Conservation (phyloP, 2,888 invertebrate species). For the Pterostichus niger region DNA sequence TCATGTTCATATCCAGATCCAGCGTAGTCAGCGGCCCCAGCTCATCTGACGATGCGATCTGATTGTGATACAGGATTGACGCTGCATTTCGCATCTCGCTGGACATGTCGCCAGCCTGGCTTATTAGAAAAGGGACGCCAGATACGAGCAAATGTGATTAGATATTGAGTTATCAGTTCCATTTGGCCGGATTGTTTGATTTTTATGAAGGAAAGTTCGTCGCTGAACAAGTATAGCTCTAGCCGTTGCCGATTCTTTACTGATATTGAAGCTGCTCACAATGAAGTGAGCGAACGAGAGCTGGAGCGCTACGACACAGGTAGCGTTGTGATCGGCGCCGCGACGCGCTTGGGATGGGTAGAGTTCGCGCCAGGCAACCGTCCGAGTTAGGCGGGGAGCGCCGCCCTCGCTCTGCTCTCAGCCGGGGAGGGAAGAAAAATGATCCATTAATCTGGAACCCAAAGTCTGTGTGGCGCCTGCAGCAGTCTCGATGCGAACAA, state of each 20-base stretch:
- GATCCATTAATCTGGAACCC: constrained; percentile 90
- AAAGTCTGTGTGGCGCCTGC: constrained; percentile 89
- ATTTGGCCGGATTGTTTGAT: constrained; percentile 72
- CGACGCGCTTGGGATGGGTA: constrained; percentile 10
- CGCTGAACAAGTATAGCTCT: constrained; percentile 66
- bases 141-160: constrained; percentile 71
- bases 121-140: constrained; percentile 65
- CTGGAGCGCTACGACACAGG: constrained; percentile 13
- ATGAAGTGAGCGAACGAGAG: neutral
- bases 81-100: constrained; percentile 9
- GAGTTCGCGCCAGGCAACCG: constrained; percentile 20
- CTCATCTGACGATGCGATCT: neutral
- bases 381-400: neutral
- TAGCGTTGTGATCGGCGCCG: constrained; percentile 39
- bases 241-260: constrained; percentile 69
- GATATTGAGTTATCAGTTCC: constrained; percentile 72
- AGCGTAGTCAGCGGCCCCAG: too few species aligned
- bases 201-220: constrained; percentile 73
- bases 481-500: constrained; percentile 74
- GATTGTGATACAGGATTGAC: constrained; percentile 11
- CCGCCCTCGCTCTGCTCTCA: constrained; percentile 5
- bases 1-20: too few species aligned
- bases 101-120: neutral
- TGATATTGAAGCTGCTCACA: constrained; percentile 52
- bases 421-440: constrained; percentile 82